Conservation (phyloP, 2,113 vertebrate genomes). For the Tetrao urogallus region DNA sequence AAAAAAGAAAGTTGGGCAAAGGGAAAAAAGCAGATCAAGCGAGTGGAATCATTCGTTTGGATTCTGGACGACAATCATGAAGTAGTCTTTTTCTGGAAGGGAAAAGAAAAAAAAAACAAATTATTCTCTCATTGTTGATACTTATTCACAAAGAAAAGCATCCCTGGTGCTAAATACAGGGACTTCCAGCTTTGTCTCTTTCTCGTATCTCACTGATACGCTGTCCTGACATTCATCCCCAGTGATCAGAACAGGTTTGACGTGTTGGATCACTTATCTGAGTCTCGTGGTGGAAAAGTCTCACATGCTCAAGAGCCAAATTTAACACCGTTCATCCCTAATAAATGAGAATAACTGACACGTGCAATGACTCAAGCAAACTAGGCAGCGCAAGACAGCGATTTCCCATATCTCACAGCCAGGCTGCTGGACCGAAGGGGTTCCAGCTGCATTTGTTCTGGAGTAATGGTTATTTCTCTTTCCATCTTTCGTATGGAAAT, state of each 20-base stretch:
- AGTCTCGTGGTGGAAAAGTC: no score
- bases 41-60: conserved; percentile 80
- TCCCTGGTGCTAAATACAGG: background rate
- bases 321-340: no score
- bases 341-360: no score
- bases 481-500: background rate
- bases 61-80: conserved; percentile 97
- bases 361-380: no score
- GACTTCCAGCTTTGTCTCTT: background rate
- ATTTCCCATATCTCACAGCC: no score
- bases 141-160: background rate
- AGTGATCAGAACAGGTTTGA: no score
- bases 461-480: background rate
- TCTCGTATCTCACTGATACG: background rate
- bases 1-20: conserved; percentile 1
- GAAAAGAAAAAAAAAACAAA: conserved; percentile 3
- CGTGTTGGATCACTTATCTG: no score
- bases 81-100: conserved; percentile 94
- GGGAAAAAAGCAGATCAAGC: background rate
- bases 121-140: background rate
- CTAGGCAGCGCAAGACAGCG: no score
- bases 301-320: no score
- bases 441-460: no score
- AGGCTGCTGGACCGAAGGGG: no score
- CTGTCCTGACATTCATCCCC: background rate